Evolutionary conservation across 2,888 invertebrate genomes (phyloP).

Genomic region (Tyria jacobaeae): DNA sequence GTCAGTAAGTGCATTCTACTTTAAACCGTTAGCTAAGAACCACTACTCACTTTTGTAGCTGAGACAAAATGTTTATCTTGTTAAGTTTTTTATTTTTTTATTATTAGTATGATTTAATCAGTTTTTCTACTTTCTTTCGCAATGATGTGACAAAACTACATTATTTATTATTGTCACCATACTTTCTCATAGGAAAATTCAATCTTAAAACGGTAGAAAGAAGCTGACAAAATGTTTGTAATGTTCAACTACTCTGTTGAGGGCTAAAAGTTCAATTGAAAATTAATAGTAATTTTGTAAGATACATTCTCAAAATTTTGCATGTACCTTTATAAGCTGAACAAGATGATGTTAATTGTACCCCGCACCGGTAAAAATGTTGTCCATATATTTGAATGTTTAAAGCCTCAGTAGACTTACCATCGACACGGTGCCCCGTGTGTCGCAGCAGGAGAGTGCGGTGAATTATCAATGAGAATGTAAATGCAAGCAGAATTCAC

Average conservation of each 20-base stretch:
- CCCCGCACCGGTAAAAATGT: neutral
- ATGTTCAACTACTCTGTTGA: too few relatives aligned
- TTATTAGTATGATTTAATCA: neutral
- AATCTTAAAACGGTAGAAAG: neutral
- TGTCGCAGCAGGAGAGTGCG: conserved; percentile 43
- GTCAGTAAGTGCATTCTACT: conserved; percentile 73
- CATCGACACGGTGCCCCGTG: conserved; percentile 48
- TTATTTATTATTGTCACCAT: too few relatives aligned
- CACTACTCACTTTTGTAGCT: conserved; percentile 40
- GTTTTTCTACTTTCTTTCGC: too few relatives aligned
- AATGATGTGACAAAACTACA: too few relatives aligned
- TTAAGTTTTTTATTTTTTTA: neutral
- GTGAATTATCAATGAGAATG: conserved; percentile 78
- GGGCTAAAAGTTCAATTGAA: too few relatives aligned
- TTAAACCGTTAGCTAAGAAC: conserved; percentile 38
- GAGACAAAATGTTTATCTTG: conserved; percentile 31
- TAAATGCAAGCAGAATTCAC: conserved; percentile 72
- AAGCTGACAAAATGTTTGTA: too few relatives aligned
- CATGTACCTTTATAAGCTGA: neutral
- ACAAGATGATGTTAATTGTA: neutral
- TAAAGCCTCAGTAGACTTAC: conserved; percentile 20
- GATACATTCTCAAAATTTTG: too few relatives aligned
- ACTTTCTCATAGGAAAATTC: too few relatives aligned
- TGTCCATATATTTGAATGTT: conserved; percentile 28
- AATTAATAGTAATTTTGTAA: neutral